phyloP scores from a whole-genome alignment of 2,797 vertebrate species.

The Anniella stebbinsi region DNA sequence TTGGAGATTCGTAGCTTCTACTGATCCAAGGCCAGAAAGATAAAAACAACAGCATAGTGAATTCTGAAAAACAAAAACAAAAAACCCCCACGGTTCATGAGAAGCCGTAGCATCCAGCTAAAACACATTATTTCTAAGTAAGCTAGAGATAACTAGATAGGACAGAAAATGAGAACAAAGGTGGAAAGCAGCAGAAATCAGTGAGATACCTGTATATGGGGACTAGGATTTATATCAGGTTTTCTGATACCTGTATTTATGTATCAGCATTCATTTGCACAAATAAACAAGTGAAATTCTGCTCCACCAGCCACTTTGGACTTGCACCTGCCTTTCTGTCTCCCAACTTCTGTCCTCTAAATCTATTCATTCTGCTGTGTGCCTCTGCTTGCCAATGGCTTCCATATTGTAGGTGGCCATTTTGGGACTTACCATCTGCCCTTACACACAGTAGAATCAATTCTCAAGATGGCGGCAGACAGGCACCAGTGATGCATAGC shows the following conservation, averaged over 20 bases:
- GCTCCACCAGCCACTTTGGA: not conserved
- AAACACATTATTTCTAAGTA: slow-evolving; percentile 35
- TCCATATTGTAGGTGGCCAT: not conserved
- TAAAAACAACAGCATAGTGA: slow-evolving; percentile 10
- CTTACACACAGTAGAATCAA: not conserved
- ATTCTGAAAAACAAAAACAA: not conserved
- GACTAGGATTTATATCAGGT: not conserved
- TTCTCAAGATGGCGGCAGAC: not conserved
- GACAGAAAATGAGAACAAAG: slow-evolving; percentile 14
- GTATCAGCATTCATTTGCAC: not conserved
- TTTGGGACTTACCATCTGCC: not conserved
- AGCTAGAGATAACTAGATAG: not conserved
- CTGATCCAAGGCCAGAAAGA: not conserved
- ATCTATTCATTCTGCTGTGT: not conserved
- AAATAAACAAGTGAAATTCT: not conserved
- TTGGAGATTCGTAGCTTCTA: not conserved
- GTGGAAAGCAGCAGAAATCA: not conserved
- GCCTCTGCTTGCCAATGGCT: not conserved
- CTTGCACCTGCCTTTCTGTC: not conserved
- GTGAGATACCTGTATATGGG: not conserved
- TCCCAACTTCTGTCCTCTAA: not conserved
- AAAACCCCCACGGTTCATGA: not conserved
- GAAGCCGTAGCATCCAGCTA: slow-evolving; percentile 9
- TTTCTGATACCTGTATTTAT: not conserved
- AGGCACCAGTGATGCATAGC: not conserved